Conservation (phyloP, 2,797 vertebrate genomes). For the Paedocypris micromegethes region DNA sequence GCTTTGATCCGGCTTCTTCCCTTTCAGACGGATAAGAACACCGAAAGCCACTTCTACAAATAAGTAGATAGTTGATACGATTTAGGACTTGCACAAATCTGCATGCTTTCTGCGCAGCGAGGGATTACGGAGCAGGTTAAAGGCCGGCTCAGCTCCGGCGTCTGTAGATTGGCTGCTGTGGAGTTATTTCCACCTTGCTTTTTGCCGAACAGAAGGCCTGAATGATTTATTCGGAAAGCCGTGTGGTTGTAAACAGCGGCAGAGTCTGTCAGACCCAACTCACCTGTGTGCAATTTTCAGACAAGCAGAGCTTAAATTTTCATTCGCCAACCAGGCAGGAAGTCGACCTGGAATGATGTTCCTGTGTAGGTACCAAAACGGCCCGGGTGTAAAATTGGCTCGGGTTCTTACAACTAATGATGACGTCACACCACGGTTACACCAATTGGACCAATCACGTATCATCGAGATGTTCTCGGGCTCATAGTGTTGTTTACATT, state of each 20-base stretch:
- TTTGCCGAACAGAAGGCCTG: slow-evolving; percentile 70
- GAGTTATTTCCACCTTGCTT: slow-evolving; percentile 66
- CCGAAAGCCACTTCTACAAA: slow-evolving; percentile 7
- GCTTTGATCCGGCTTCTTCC: slow-evolving; percentile 59
- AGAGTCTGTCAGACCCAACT: slow-evolving; percentile 65
- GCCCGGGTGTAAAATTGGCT: too few species aligned
- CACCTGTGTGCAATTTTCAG: slow-evolving; percentile 35
- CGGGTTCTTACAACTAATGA: too few species aligned
- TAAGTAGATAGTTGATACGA: background rate
- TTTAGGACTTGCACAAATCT: background rate
- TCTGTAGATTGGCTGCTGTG: slow-evolving; percentile 48
- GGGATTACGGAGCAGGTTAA: slow-evolving; percentile 51
- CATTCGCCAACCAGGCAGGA: background rate
- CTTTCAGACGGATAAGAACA: slow-evolving; percentile 38
- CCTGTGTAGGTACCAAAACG: too few species aligned
- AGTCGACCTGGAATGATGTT: too few species aligned
- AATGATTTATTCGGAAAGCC: slow-evolving; percentile 75
- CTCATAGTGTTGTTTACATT: too few species aligned
- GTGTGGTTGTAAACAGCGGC: slow-evolving; percentile 56
- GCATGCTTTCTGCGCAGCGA: background rate
- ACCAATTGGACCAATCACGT: too few species aligned
- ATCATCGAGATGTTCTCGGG: too few species aligned
- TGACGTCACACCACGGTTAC: too few species aligned
- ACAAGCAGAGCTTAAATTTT: slow-evolving; percentile 28
- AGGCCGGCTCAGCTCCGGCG: slow-evolving; percentile 37